Conservation (phyloP, 2,797 vertebrate species). For the Argyrosomus regius region DNA sequence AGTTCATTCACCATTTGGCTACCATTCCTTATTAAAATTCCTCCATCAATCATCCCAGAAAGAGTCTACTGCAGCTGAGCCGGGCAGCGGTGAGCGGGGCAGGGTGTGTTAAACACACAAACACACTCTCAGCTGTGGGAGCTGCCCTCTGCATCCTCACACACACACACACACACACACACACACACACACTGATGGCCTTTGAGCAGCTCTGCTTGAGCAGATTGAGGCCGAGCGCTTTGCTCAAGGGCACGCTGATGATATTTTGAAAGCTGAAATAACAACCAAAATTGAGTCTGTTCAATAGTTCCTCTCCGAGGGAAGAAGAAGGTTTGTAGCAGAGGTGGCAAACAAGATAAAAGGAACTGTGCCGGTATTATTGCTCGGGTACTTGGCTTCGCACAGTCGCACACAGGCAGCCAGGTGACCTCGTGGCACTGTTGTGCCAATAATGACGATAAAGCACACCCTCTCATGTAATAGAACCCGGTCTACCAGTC, state of each 20-base stretch:
- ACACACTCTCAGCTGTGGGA: slow-evolving; percentile 29
- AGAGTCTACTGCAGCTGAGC: slow-evolving; percentile 14
- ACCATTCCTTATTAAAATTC: slow-evolving; percentile 27
- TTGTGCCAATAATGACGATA: too few relatives aligned
- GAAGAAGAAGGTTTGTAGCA: slow-evolving; percentile 25
- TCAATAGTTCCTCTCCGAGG: slow-evolving; percentile 38
- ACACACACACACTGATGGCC: slow-evolving; percentile 23
- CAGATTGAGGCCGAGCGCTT: slow-evolving; percentile 42
- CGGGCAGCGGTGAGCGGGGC: not conserved
- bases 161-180: slow-evolving; percentile 38
- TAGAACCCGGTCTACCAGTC: too few relatives aligned
- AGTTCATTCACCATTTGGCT: slow-evolving; percentile 1
- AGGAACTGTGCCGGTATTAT: slow-evolving; percentile 32
- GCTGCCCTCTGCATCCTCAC: slow-evolving; percentile 34
- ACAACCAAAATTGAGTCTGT: slow-evolving; percentile 55
- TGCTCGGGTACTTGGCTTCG: slow-evolving; percentile 38
- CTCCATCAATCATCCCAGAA: slow-evolving; percentile 19
- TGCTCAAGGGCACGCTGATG: slow-evolving; percentile 34
- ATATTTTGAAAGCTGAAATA: slow-evolving; percentile 40
- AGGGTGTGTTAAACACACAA: slow-evolving; percentile 41
- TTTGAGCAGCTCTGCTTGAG: slow-evolving; percentile 37
- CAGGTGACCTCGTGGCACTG: slow-evolving; percentile 16
- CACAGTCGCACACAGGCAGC: slow-evolving; percentile 26
- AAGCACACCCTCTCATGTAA: too few relatives aligned
- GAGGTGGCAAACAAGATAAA: slow-evolving; percentile 49